Percentiles rank a stretch among this genome's conserved stretches.
phyloP scores from a whole-genome alignment of 1,140 invertebrate genomes.

The Latrodectus geometricus region DNA sequence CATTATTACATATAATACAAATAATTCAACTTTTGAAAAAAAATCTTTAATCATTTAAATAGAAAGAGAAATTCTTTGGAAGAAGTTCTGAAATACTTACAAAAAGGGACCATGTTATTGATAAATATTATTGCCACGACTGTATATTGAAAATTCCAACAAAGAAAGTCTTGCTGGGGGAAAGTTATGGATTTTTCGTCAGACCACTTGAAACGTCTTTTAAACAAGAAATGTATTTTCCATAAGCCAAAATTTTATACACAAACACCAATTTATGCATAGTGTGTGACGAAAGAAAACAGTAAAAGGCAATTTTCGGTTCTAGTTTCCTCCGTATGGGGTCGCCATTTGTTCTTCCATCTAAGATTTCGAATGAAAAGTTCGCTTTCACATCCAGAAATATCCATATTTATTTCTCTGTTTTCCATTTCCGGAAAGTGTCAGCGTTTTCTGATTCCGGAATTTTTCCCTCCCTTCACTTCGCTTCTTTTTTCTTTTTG shows the following conservation, averaged over 20 bases:
- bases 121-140: too few species aligned
- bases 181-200: neutral
- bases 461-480: constrained; percentile 8
- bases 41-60: too few species aligned
- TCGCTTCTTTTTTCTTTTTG: neutral
- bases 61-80: too few species aligned
- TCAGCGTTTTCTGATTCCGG: constrained; percentile 16
- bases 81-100: too few species aligned
- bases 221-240: neutral
- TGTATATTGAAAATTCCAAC: too few species aligned
- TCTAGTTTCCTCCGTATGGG: constrained; percentile 2
- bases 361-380: constrained; percentile 11
- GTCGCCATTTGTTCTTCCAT: constrained; percentile 6
- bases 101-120: too few species aligned
- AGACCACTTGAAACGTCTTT: neutral
- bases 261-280: constrained; percentile 9
- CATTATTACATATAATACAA: too few species aligned
- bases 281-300: neutral
- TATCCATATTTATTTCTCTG: constrained; percentile 33
- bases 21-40: too few species aligned
- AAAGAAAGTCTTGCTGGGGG: too few species aligned
- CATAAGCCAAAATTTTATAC: constrained; percentile 5
- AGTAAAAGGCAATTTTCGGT: constrained; percentile 12
- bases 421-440: constrained; percentile 16
- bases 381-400: constrained; percentile 4